Percentiles rank a stretch among this genome's conserved stretches.
These are phyloP conservation scores for Pyrgus malvae DNA, from an alignment of 2,888 invertebrate species.

Conservation along the genomic window DNA sequence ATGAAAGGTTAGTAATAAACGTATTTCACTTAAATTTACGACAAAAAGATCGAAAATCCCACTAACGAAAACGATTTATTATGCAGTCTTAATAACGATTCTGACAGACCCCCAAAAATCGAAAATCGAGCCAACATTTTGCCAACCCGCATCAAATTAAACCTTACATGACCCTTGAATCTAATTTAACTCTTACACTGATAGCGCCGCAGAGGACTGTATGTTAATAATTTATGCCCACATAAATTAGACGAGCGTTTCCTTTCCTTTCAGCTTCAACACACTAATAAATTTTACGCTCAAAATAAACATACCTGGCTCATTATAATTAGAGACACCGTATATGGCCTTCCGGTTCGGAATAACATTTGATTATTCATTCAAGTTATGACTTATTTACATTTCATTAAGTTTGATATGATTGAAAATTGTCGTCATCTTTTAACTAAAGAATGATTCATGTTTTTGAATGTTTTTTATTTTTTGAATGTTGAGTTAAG, in stretches of 20 bases:
- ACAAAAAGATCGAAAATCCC: too few species aligned
- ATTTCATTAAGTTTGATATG: conserved; percentile 4
- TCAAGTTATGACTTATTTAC: conserved; percentile 7
- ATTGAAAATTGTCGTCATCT: conserved; percentile 3
- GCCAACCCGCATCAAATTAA: conserved; percentile 64
- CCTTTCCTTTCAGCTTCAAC: conserved; percentile 24
- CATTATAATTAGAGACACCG: conserved; percentile 5
- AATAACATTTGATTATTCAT: conserved; percentile 16
- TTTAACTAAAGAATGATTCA: background rate
- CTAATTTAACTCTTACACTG: conserved; percentile 66
- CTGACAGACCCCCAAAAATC: conserved; percentile 30
- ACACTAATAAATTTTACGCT: conserved; percentile 16
- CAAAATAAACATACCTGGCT: conserved; percentile 20
- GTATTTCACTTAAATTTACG: too few species aligned
- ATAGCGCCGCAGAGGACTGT: conserved; percentile 48
- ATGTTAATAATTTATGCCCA: conserved; percentile 62
- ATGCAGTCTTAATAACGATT: background rate
- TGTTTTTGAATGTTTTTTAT: too few species aligned
- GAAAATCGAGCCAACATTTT: conserved; percentile 49
- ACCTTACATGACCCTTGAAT: conserved; percentile 59
- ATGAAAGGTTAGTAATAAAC: too few species aligned
- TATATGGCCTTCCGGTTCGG: conserved; percentile 15
- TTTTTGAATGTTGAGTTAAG: too few species aligned
- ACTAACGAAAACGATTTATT: too few species aligned
- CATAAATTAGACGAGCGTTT: conserved; percentile 62